A percentile compares a stretch with the other conserved stretches of the same genome.
phyloP scores from a whole-genome alignment of 1,140 invertebrate genomes.

The Colletes gigas region DNA sequence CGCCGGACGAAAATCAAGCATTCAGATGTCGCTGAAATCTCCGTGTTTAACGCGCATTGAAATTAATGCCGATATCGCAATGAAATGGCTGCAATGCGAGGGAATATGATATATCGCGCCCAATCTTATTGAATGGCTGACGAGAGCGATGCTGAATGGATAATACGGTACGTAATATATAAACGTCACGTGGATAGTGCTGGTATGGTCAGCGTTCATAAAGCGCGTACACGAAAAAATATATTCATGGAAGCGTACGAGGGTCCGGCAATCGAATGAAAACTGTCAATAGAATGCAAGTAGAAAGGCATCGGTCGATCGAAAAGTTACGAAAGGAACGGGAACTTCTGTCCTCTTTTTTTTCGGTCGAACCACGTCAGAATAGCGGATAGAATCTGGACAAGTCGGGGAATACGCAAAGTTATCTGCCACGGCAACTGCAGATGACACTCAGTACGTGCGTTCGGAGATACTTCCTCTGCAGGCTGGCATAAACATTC shows the following conservation, averaged over 20 bases:
- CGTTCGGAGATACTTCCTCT: not conserved
- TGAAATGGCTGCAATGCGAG: not conserved
- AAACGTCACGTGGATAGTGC: not conserved
- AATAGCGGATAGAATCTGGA: conserved; percentile 19
- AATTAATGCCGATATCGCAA: conserved; percentile 22
- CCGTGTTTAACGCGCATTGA: not conserved
- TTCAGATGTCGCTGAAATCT: conserved; percentile 19
- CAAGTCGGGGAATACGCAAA: conserved; percentile 7
- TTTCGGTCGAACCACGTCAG: not conserved
- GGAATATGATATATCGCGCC: not conserved
- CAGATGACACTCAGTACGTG: conserved; percentile 9
- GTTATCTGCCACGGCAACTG: conserved; percentile 31
- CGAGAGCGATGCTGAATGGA: conserved; percentile 9
- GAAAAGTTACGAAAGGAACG: conserved; percentile 26
- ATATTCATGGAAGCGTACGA: conserved; percentile 11
- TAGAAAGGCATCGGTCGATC: conserved; percentile 27
- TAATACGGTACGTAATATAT: not conserved
- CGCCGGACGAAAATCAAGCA: conserved; percentile 2
- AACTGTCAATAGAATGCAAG: not conserved
- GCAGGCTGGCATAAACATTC: not conserved
- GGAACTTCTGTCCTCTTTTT: conserved; percentile 1
- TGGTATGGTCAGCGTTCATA: not conserved
- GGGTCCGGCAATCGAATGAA: not conserved
- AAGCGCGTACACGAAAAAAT: not conserved
- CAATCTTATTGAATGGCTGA: conserved; percentile 1